phyloP scores from a whole-genome alignment of 2,113 vertebrate genomes.

The Boleophthalmus pectinirostris region DNA sequence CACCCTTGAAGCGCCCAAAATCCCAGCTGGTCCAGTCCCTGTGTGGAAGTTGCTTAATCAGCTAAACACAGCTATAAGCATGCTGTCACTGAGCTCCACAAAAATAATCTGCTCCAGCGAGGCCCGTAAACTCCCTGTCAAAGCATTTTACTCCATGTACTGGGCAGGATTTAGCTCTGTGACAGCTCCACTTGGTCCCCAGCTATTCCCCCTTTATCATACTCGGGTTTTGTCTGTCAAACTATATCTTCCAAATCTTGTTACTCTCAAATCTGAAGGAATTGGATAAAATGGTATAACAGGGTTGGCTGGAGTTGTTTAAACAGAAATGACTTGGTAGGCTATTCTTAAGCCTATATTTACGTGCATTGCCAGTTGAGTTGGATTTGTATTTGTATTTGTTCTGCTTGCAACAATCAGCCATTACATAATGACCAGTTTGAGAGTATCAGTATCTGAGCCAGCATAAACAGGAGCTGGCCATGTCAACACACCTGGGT shows the following conservation, averaged over 20 bases:
- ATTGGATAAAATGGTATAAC: background rate
- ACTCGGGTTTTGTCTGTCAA: constrained; percentile 27
- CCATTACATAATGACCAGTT: background rate
- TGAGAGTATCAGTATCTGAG: background rate
- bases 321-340: background rate
- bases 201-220: constrained; percentile 19
- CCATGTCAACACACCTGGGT: no score
- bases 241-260: constrained; percentile 1
- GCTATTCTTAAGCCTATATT: background rate
- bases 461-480: background rate
- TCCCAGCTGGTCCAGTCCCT: constrained; percentile 18
- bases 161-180: constrained; percentile 41
- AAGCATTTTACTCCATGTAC: constrained; percentile 39
- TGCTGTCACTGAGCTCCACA: constrained; percentile 40
- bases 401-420: background rate
- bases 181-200: constrained; percentile 20
- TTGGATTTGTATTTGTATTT: background rate
- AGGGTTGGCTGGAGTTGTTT: background rate
- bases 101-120: constrained; percentile 53
- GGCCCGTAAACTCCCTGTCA: constrained; percentile 36
- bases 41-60: constrained; percentile 37
- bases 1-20: constrained; percentile 10
- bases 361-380: background rate
- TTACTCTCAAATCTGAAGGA: constrained; percentile 31
- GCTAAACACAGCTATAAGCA: constrained; percentile 41